These are phyloP conservation scores for Leptonema lineaticorne DNA, from an alignment of 1,140 invertebrate species.

Conservation along the genomic window DNA sequence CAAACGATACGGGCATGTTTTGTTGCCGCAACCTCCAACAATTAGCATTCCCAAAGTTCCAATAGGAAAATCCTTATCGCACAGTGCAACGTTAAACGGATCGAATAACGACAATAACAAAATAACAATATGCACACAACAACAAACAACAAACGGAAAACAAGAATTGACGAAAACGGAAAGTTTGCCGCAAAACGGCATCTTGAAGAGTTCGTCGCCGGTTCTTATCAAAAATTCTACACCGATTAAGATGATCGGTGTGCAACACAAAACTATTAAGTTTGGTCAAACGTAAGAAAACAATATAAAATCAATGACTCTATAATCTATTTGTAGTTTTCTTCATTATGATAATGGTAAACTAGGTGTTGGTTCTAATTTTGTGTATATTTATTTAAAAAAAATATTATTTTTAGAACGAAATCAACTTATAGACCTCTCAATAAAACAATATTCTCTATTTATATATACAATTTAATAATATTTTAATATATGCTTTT, in stretches of 20 bases:
- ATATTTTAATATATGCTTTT: no score
- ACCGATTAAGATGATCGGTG: constrained; percentile 43
- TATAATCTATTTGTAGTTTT: not conserved
- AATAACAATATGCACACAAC: constrained; percentile 23
- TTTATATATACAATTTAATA: no score
- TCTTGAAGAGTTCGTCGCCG: constrained; percentile 46
- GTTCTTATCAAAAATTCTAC: constrained; percentile 40
- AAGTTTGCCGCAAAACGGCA: constrained; percentile 45
- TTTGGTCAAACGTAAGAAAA: constrained; percentile 52
- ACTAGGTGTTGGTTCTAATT: not conserved
- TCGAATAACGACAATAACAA: constrained; percentile 41
- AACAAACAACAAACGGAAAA: constrained; percentile 32
- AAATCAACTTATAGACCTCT: no score
- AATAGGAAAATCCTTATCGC: constrained; percentile 46
- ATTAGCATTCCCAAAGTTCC: constrained; percentile 56
- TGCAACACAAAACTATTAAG: constrained; percentile 50
- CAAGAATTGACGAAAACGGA: constrained; percentile 38
- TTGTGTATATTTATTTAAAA: no score
- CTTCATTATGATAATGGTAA: not conserved
- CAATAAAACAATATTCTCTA: no score
- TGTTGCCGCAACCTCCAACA: constrained; percentile 54
- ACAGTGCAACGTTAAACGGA: constrained; percentile 38
- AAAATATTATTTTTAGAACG: no score
- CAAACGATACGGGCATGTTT: constrained; percentile 57
- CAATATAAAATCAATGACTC: not conserved